A percentile compares a stretch with the other conserved stretches of the same genome.
phyloP scores from a whole-genome alignment of 2,797 vertebrate species.

The Pseudomugil gertrudae region DNA sequence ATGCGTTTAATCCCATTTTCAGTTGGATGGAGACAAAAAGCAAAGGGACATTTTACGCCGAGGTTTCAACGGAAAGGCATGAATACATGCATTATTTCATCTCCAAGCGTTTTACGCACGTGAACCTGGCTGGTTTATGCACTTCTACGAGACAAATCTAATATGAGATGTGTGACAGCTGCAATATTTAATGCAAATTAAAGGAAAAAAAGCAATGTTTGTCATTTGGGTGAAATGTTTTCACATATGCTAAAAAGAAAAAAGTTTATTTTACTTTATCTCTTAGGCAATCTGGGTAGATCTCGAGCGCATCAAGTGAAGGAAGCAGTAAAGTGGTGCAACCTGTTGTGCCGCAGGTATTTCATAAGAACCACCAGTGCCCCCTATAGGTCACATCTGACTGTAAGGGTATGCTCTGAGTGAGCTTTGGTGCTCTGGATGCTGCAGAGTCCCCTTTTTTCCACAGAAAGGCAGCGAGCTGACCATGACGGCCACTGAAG shows the following conservation, averaged over 20 bases:
- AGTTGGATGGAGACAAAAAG: constrained; percentile 13
- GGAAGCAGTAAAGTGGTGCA: constrained; percentile 30
- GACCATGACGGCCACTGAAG: background rate
- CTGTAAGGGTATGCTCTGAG: constrained; percentile 27
- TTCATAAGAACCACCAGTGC: constrained; percentile 76
- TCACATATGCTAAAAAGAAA: constrained; percentile 2
- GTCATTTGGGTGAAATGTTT: background rate
- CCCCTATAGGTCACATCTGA: constrained; percentile 65
- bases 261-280: constrained; percentile 10
- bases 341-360: constrained; percentile 68
- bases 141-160: too few relatives aligned
- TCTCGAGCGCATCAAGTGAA: constrained; percentile 17
- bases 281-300: constrained; percentile 11
- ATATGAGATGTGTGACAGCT: background rate
- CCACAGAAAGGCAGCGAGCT: constrained; percentile 2
- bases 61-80: background rate
- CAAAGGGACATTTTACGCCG: background rate
- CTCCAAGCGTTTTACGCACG: background rate
- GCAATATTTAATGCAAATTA: background rate
- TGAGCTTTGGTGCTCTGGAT: constrained; percentile 38
- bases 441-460: constrained; percentile 23
- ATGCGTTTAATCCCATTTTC: constrained; percentile 16
- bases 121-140: background rate
- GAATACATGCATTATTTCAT: background rate
- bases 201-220: too few relatives aligned